Percentiles rank a stretch among this genome's conserved stretches.
Conservation (phyloP, 2,888 invertebrate species). For the Phytoseiulus persimilis region DNA sequence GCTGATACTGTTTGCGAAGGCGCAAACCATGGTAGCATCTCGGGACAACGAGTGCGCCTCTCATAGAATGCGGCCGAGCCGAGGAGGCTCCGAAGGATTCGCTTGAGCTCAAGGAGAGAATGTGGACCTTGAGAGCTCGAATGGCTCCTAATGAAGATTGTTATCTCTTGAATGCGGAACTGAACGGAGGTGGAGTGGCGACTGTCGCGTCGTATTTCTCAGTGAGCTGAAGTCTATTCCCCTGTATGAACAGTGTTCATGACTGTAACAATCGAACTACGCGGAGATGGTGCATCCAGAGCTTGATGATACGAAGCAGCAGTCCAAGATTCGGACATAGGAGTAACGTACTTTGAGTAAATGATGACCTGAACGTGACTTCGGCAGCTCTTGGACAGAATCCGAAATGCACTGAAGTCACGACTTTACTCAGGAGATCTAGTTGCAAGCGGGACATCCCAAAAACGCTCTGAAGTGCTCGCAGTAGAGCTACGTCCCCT, state of each 20-base stretch:
- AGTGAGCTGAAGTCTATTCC: neutral
- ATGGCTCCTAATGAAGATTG: conserved; percentile 6
- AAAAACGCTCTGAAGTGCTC: conserved; percentile 6
- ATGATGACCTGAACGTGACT: conserved; percentile 15
- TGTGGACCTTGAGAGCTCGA: neutral
- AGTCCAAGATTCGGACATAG: neutral
- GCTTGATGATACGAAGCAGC: too few species aligned
- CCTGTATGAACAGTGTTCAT: too few species aligned
- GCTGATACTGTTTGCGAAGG: neutral
- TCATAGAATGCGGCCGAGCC: neutral
- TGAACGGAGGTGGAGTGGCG: neutral
- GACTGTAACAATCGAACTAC: too few species aligned
- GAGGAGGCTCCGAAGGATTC: neutral
- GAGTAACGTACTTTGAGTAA: neutral
- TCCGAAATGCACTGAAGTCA: neutral
- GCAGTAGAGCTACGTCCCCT: conserved; percentile 15
- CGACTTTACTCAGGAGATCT: neutral
- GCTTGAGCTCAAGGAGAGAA: neutral
- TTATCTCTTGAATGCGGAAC: neutral
- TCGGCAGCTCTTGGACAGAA: conserved; percentile 16
- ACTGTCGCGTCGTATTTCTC: neutral
- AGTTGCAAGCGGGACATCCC: neutral
- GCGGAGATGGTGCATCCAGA: too few species aligned
- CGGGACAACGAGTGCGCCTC: neutral
- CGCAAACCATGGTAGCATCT: neutral